phyloP scores from a whole-genome alignment of 1,140 invertebrate genomes.

The Atopsyche davidsoni region DNA sequence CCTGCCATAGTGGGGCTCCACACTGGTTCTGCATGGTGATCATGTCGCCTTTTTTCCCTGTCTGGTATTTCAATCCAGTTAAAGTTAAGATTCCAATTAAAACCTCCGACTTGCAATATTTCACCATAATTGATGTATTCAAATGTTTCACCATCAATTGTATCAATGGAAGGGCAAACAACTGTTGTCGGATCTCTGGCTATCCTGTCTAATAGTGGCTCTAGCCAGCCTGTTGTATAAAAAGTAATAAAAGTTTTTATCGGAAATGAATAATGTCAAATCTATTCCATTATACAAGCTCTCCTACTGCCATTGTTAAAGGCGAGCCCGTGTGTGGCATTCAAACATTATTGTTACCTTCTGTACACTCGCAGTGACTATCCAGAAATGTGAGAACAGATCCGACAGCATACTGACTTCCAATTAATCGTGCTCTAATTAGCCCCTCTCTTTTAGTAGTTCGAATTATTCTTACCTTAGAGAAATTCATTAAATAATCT shows the following conservation, averaged over 20 bases:
- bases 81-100: conserved; percentile 95
- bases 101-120: conserved; percentile 88
- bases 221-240: conserved; percentile 96
- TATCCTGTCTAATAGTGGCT: conserved; percentile 90
- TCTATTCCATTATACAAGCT: too few relatives aligned
- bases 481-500: conserved; percentile 82
- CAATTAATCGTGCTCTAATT: conserved; percentile 83
- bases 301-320: too few relatives aligned
- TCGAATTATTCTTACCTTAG: conserved; percentile 85
- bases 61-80: conserved; percentile 97
- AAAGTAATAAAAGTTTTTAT: too few relatives aligned
- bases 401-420: conserved; percentile 78
- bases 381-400: conserved; percentile 95
- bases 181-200: conserved; percentile 84
- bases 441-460: conserved; percentile 82
- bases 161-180: conserved; percentile 89
- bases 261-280: too few relatives aligned
- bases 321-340: too few relatives aligned
- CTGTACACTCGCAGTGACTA: conserved; percentile 95
- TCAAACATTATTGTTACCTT: too few relatives aligned
- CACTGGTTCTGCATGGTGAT: conserved; percentile 85
- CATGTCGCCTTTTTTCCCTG: conserved; percentile 76
- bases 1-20: conserved; percentile 96
- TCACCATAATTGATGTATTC: conserved; percentile 82
- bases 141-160: conserved; percentile 85